Evolutionary conservation across 1,140 invertebrate genomes (phyloP).

Genomic region (Orussus abietinus): DNA sequence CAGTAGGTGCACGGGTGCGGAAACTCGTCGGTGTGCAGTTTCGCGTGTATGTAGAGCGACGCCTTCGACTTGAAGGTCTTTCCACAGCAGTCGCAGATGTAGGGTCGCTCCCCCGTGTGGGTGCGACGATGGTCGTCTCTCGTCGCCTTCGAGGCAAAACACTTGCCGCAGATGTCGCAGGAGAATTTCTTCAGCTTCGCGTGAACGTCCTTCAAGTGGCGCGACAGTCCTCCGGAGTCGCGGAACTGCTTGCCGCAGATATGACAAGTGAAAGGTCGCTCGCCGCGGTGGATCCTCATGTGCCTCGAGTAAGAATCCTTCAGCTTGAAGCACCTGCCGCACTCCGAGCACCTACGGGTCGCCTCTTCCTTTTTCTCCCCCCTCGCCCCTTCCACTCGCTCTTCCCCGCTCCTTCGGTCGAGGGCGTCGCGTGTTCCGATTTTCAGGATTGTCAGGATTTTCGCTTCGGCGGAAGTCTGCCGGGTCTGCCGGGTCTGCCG

Average conservation of each 20-base stretch:
- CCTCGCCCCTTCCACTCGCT: conserved; percentile 16
- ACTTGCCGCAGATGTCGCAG: conserved; percentile 56
- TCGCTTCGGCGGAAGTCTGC: too few species aligned
- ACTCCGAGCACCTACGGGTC: conserved; percentile 51
- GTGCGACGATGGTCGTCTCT: conserved; percentile 56
- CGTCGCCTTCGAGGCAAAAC: conserved; percentile 54
- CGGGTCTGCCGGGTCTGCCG: too few species aligned
- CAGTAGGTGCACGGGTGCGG: conserved; percentile 62
- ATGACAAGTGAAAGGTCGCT: conserved; percentile 36
- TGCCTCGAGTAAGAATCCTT: conserved; percentile 57
- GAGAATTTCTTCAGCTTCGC: conserved; percentile 46
- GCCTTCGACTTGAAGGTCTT: conserved; percentile 58
- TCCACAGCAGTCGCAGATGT: conserved; percentile 59
- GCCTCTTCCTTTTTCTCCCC: too few species aligned
- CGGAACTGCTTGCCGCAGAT: conserved; percentile 43
- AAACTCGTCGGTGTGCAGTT: conserved; percentile 55
- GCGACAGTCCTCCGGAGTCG: conserved; percentile 39
- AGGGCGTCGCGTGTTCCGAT: too few species aligned
- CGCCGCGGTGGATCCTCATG: conserved; percentile 54
- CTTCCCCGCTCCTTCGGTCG: too few species aligned
- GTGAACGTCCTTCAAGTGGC: conserved; percentile 37
- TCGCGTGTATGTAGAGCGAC: conserved; percentile 55
- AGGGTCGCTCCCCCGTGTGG: conserved; percentile 63
- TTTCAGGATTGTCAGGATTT: too few species aligned
- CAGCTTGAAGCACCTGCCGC: conserved; percentile 50